Evolutionary conservation across 2,888 invertebrate genomes (phyloP), one percentile per base, ranked within the genome.

Genomic region (Cistogaster globosa): DNA sequence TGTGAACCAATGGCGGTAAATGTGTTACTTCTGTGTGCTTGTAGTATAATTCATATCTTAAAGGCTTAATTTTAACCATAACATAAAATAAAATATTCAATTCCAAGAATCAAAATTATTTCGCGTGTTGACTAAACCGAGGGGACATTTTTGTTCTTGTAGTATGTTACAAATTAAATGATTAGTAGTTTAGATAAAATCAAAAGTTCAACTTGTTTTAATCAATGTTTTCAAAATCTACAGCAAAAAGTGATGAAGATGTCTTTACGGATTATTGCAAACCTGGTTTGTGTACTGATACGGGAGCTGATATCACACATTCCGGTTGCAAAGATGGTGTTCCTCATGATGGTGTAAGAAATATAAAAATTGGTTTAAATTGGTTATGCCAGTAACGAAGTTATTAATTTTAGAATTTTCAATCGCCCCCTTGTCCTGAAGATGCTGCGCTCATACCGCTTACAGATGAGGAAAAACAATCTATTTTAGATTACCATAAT

Each of bases 401-500:
- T 38, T 18, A 0, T 18, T 32, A 20, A 20, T 48, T 60, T 11
- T 55, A 75, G 75, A 45, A 55, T 42, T 45, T 75, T 57, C 75
- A 75, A 32, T 32, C 5, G 11, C 69, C 74, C 12, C 38, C 63
- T 14, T 81, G 81, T 51, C 20, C 75, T 4, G 57, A 62, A 0
- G 42, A 69, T 58, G 69, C 63, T 11, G 12, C 6, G 2, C 16
- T 69, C 4, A 69, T 82, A 63, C 36, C 55, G 0, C 26, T 82
- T 1, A 58, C 63, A 12, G 67, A 69, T 7, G 3, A 16, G 2
- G 62, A 74, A 12, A 76, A 76, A 57, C 62, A 82, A 58, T 38
- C 86, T 0, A 90, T 89, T 22, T 81, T 90, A 22, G 83, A 86
- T 38, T 57, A 86, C 45, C 90, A 90, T 80, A 90, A 90, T 32